These are phyloP conservation scores for Trisateles emortualis DNA, from an alignment of 2,888 invertebrate species.

Conservation along the genomic window DNA sequence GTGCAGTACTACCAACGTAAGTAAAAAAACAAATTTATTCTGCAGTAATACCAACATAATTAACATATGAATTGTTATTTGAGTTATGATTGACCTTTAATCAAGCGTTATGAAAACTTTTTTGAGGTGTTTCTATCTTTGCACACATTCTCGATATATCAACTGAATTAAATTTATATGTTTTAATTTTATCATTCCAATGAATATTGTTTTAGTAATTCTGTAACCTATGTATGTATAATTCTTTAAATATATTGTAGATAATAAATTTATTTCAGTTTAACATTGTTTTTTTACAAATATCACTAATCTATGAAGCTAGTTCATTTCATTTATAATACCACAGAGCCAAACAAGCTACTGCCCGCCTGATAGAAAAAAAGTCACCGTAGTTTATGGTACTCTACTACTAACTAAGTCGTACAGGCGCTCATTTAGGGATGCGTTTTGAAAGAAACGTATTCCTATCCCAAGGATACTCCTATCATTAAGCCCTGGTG, in stretches of 20 bases:
- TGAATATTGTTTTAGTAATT: constrained; percentile 20
- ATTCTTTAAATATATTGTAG: constrained; percentile 58
- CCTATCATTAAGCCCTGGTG: too few species aligned
- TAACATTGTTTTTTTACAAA: constrained; percentile 39
- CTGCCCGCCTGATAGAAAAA: too few species aligned
- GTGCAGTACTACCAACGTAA: neutral
- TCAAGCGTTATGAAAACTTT: neutral
- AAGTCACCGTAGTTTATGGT: too few species aligned
- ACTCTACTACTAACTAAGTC: too few species aligned
- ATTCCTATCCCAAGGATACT: too few species aligned
- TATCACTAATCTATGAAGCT: too few species aligned
- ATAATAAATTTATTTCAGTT: constrained; percentile 67
- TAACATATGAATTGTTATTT: neutral
- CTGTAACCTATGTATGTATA: constrained; percentile 36
- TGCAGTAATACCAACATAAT: neutral
- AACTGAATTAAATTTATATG: constrained; percentile 11
- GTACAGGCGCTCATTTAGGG: too few species aligned
- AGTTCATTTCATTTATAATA: too few species aligned
- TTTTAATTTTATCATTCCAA: constrained; percentile 38
- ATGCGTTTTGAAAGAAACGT: too few species aligned
- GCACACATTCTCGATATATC: neutral
- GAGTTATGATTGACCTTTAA: neutral
- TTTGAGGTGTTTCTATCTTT: constrained; percentile 17
- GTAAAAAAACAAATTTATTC: neutral
- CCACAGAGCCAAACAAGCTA: too few species aligned